Evolutionary conservation across 2,888 invertebrate genomes (phyloP).

Genomic region (Miltochrista miniata): DNA sequence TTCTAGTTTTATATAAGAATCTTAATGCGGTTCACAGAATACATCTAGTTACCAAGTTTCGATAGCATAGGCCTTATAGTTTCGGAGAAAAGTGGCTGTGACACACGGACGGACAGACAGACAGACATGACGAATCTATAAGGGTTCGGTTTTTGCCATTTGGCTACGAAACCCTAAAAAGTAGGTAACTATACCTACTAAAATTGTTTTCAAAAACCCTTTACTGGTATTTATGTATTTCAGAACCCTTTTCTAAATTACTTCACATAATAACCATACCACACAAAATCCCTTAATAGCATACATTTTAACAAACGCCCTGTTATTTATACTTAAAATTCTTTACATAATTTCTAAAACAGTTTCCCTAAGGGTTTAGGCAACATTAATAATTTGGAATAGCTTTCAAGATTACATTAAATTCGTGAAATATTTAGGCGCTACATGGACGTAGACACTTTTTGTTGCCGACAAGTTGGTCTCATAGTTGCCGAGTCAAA

Average conservation of each 20-base stretch:
- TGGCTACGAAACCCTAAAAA: too few species aligned
- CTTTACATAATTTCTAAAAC: slow-evolving; percentile 7
- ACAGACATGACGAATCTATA: too few species aligned
- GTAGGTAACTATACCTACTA: too few species aligned
- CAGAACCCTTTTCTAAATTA: slow-evolving; percentile 3
- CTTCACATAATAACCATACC: not conserved
- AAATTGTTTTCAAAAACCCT: not conserved
- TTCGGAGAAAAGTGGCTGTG: too few species aligned
- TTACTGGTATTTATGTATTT: slow-evolving; percentile 1
- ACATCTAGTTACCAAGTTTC: too few species aligned
- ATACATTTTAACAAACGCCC: not conserved
- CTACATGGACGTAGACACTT: slow-evolving; percentile 28
- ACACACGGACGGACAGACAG: too few species aligned
- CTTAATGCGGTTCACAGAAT: too few species aligned
- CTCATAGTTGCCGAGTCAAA: too few species aligned
- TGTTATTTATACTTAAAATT: slow-evolving; percentile 8
- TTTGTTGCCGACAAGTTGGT: too few species aligned
- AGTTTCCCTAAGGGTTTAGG: slow-evolving; percentile 9
- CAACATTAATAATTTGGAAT: slow-evolving; percentile 26
- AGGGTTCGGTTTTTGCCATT: too few species aligned
- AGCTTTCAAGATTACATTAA: slow-evolving; percentile 26
- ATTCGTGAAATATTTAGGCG: slow-evolving; percentile 19
- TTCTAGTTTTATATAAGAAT: too few species aligned
- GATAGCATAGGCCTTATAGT: too few species aligned
- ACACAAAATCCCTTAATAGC: not conserved